Percentiles rank a stretch among this genome's conserved stretches.
Evolutionary conservation across 2,113 vertebrate genomes (phyloP).

Genomic region (Scalopus aquaticus): DNA sequence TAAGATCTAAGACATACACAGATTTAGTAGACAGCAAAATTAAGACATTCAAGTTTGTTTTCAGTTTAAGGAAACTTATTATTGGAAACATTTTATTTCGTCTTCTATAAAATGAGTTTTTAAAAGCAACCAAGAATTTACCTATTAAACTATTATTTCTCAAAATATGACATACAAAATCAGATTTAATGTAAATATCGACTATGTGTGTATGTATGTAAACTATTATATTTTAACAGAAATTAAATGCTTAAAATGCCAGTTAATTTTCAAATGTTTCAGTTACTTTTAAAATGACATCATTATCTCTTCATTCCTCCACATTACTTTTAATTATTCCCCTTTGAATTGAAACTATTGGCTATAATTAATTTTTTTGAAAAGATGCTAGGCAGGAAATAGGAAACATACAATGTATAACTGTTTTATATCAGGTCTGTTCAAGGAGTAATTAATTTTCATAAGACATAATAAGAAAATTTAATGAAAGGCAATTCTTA

Average conservation of each 20-base stretch:
- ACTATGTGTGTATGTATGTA: background rate
- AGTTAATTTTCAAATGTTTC: slow-evolving; percentile 82
- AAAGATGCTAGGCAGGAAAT: slow-evolving; percentile 69
- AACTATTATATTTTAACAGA: slow-evolving; percentile 20
- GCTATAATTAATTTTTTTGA: slow-evolving; percentile 78
- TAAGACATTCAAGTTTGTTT: background rate
- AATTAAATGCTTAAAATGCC: slow-evolving; percentile 75
- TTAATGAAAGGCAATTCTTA: slow-evolving; percentile 77
- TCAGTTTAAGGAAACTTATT: background rate
- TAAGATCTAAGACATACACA: background rate
- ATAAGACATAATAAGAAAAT: slow-evolving; percentile 75
- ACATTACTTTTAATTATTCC: slow-evolving; percentile 81
- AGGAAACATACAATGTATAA: slow-evolving; percentile 70
- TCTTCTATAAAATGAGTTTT: background rate
- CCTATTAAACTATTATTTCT: slow-evolving; percentile 10
- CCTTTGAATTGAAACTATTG: slow-evolving; percentile 81
- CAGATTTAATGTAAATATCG: slow-evolving; percentile 21
- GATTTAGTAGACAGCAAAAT: background rate
- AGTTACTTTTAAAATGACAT: slow-evolving; percentile 84
- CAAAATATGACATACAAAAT: slow-evolving; percentile 13
- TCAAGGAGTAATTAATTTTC: slow-evolving; percentile 84
- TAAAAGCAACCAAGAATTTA: background rate
- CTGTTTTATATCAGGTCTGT: slow-evolving; percentile 72
- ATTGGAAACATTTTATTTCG: background rate
- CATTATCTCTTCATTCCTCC: slow-evolving; percentile 72